Evolutionary conservation across 2,113 vertebrate species (phyloP), one percentile per base, ranked within the genome.

Genomic region (Axis porcinus): DNA sequence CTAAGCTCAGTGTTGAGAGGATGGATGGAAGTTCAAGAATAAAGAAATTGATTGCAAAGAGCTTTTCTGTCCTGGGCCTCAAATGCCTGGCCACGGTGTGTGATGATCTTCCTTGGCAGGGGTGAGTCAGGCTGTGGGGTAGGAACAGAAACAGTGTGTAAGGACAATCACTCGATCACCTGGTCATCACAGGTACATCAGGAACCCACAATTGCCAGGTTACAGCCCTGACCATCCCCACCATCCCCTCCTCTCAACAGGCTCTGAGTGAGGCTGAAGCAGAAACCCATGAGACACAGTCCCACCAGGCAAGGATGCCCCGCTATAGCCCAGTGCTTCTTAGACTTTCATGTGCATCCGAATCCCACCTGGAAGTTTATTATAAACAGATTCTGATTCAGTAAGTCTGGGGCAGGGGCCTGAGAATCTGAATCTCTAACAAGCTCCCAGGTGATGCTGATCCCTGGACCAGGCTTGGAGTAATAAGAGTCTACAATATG

Each of bases 241-340:
- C 54, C 14, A 23, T 3, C 28, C 67, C 11, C 60, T 94, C 67
- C 60, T 28, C 28, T 1, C 3, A 94, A 45, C 4, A 82, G 21
- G 17, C 43, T 23, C 78, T 67, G 40, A 58, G 64, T 1, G 0
- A 57, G 58, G 19, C 54, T 36, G n/a, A 50, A 82, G 7, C 40
- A 64, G 30, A 70, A 95, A 58, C 12, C 21, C 23, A 50, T 1
- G 60, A 74, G 45, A 60, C 21, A 25, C 30, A 0, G 7, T 5
- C n/a, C n/a, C 45, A 23, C 36, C 0, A 0, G 14, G 40, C 36
- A 52, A 64, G 28, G 10, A 14, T 19, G 14, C 1, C 33, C 28
- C 0, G 0, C 47, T 64, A 47, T 14, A 58, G 47, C 27, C 52
- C 55, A 4, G 3, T 2, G 2, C 30, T 23, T 40, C 92, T 86